Evolutionary conservation across 1,140 invertebrate genomes (phyloP).

Genomic region (Calephelis virginiensis): DNA sequence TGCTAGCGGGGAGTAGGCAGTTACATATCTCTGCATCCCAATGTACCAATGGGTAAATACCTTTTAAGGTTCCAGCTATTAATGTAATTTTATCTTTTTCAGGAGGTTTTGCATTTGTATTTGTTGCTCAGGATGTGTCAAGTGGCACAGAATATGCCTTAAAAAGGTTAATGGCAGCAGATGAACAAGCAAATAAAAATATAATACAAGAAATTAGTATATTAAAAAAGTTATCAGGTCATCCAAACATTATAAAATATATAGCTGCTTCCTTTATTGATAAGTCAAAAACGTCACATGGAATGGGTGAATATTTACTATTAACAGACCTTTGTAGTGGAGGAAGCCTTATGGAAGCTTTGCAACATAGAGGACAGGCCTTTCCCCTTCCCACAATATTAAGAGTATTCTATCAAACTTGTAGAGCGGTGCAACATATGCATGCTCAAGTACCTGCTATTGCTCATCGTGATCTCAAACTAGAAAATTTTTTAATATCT

Average conservation of each 20-base stretch:
- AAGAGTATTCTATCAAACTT: constrained; percentile 94
- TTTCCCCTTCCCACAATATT: constrained; percentile 88
- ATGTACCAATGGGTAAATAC: too few species aligned
- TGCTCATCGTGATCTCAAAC: constrained; percentile 95
- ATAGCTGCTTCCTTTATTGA: constrained; percentile 87
- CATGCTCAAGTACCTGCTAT: constrained; percentile 93
- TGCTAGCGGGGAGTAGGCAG: too few species aligned
- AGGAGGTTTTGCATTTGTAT: constrained; percentile 97
- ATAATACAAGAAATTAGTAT: constrained; percentile 89
- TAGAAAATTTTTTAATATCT: constrained; percentile 83
- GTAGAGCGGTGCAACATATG: constrained; percentile 94
- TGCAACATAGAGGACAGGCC: constrained; percentile 81
- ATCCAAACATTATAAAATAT: constrained; percentile 90
- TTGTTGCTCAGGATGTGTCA: constrained; percentile 92
- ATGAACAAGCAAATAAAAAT: constrained; percentile 87
- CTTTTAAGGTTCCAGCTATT: neutral
- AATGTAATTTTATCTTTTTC: constrained; percentile 24
- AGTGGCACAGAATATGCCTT: constrained; percentile 94
- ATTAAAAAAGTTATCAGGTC: constrained; percentile 87
- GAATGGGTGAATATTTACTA: constrained; percentile 85
- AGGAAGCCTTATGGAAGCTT: constrained; percentile 89
- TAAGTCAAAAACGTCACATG: constrained; percentile 82
- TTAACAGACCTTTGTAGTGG: constrained; percentile 86
- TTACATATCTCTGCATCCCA: too few species aligned
- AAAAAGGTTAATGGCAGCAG: constrained; percentile 89